A percentile compares a stretch with the other conserved stretches of the same genome.
phyloP scores from a whole-genome alignment of 2,113 vertebrate species.

The Corydoras sp. region DNA sequence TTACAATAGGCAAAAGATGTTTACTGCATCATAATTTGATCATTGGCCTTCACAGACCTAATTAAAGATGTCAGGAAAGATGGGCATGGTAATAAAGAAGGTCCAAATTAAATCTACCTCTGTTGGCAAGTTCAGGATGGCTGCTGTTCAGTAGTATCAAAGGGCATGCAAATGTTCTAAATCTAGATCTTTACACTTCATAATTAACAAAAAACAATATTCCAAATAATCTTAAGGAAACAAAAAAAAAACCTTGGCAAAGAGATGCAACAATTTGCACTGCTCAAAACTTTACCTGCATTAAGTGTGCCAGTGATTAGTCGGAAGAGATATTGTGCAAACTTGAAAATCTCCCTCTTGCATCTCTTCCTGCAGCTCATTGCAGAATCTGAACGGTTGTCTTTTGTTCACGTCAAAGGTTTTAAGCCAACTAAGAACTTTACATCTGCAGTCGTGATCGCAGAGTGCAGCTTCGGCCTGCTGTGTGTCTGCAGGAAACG shows the following conservation, averaged over 20 bases:
- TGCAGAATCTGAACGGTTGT: slow-evolving; percentile 52
- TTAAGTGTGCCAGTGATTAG: slow-evolving; percentile 89
- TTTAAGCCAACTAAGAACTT: slow-evolving; percentile 54
- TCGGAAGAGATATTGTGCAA: slow-evolving; percentile 92
- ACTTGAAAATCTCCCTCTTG: slow-evolving; percentile 93
- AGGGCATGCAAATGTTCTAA: too few relatives aligned
- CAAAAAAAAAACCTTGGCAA: too few relatives aligned
- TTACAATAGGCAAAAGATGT: slow-evolving; percentile 25
- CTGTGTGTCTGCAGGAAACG: slow-evolving; percentile 49
- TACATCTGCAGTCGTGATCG: slow-evolving; percentile 24
- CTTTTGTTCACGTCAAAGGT: slow-evolving; percentile 38
- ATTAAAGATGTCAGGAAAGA: slow-evolving; percentile 27
- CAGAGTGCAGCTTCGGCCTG: slow-evolving; percentile 37
- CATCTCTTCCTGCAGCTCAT: slow-evolving; percentile 92
- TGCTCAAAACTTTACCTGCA: slow-evolving; percentile 74
- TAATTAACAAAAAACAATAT: too few relatives aligned
- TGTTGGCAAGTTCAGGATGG: slow-evolving; percentile 1
- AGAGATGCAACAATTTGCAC: too few relatives aligned
- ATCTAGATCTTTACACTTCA: too few relatives aligned
- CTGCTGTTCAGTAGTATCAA: not conserved
- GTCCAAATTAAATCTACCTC: slow-evolving; percentile 12
- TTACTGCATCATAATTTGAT: slow-evolving; percentile 25
- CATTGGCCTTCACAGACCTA: slow-evolving; percentile 26
- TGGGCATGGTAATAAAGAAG: slow-evolving; percentile 2
- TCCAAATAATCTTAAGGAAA: too few relatives aligned